These are phyloP conservation scores for Tor tambroides DNA, from an alignment of 2,113 vertebrate genomes.

Conservation along the genomic window DNA sequence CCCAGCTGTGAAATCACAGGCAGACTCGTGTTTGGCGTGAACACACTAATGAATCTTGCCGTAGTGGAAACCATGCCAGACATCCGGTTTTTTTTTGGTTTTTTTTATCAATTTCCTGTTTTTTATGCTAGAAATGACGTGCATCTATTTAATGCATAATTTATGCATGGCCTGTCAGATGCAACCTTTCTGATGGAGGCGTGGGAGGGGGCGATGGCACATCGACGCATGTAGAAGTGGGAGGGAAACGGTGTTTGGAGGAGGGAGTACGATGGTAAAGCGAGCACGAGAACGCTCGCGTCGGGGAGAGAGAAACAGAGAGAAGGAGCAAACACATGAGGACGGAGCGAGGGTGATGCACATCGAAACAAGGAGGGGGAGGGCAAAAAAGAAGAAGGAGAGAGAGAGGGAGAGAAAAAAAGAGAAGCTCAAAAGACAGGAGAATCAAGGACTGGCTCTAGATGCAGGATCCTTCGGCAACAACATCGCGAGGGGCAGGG, in stretches of 20 bases:
- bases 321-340: slow-evolving; percentile 33
- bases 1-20: background rate
- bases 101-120: background rate
- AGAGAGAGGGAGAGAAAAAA: slow-evolving; percentile 47
- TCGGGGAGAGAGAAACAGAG: slow-evolving; percentile 31
- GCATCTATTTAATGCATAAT: slow-evolving; percentile 48
- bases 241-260: slow-evolving; percentile 32
- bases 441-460: slow-evolving; percentile 72
- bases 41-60: slow-evolving; percentile 6
- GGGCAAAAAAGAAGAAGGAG: slow-evolving; percentile 48
- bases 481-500: slow-evolving; percentile 79
- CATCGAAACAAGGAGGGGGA: slow-evolving; percentile 52
- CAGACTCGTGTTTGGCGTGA: background rate
- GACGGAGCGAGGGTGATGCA: slow-evolving; percentile 53
- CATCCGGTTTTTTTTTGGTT: too few species aligned
- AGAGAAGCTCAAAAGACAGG: slow-evolving; percentile 49
- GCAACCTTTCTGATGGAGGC: slow-evolving; percentile 37
- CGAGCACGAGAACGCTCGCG: slow-evolving; percentile 9
- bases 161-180: slow-evolving; percentile 40
- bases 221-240: slow-evolving; percentile 25
- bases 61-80: background rate
- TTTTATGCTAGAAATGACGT: slow-evolving; percentile 37
- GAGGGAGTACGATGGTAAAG: slow-evolving; percentile 14
- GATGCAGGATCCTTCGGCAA: slow-evolving; percentile 78
- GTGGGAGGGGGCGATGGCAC: slow-evolving; percentile 23